These are phyloP conservation scores for Gastrophysa polygoni DNA, from an alignment of 2,888 invertebrate species.

Conservation along the genomic window DNA sequence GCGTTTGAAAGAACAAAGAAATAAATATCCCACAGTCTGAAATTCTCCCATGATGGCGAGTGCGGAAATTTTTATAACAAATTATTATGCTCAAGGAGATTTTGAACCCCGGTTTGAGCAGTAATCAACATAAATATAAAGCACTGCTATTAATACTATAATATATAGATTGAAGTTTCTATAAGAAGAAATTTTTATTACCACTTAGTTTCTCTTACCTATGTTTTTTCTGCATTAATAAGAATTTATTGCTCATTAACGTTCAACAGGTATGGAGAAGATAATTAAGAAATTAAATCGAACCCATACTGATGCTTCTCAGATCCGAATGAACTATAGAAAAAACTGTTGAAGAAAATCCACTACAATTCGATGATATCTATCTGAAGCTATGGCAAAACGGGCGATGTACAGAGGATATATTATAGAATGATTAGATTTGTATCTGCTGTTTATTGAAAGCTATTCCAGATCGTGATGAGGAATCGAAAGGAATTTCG, in stretches of 20 bases:
- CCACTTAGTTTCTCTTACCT: slow-evolving; percentile 5
- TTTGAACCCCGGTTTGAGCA: slow-evolving; percentile 44
- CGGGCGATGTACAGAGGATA: too few relatives aligned
- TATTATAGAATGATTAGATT: too few relatives aligned
- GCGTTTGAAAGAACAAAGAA: slow-evolving; percentile 44
- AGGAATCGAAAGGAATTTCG: too few relatives aligned
- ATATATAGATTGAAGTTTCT: slow-evolving; percentile 10
- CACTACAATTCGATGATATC: too few relatives aligned
- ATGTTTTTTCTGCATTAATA: neutral
- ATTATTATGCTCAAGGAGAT: slow-evolving; percentile 52
- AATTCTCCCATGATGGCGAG: slow-evolving; percentile 51
- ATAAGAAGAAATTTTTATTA: slow-evolving; percentile 12
- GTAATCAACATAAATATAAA: slow-evolving; percentile 30
- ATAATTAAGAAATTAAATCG: neutral
- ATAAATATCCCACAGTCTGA: slow-evolving; percentile 50
- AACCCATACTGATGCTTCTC: too few relatives aligned
- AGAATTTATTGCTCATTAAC: neutral
- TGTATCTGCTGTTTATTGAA: too few relatives aligned
- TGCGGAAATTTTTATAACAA: slow-evolving; percentile 52
- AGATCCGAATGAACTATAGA: neutral
- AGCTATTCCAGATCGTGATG: too few relatives aligned
- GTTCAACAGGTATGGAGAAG: neutral
- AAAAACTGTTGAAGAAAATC: too few relatives aligned
- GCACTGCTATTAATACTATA: slow-evolving; percentile 14
- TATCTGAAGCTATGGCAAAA: too few relatives aligned